phyloP scores from a whole-genome alignment of 2,888 invertebrate species.

The Protula sp. region DNA sequence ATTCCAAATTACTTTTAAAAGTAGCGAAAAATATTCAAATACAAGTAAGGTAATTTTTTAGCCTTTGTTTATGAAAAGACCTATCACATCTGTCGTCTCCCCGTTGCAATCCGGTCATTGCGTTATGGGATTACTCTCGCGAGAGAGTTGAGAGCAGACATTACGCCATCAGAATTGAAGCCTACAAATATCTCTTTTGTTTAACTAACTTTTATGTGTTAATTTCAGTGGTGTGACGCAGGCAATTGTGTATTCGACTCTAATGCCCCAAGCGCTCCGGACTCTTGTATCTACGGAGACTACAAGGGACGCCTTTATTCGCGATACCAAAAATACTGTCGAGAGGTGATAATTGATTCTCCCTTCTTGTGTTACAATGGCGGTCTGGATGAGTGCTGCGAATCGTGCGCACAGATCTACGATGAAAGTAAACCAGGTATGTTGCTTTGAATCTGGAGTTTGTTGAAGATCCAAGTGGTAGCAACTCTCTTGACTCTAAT shows the following conservation, averaged over 20 bases:
- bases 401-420: background rate
- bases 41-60: too few relatives aligned
- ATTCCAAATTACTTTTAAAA: too few relatives aligned
- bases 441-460: too few relatives aligned
- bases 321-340: background rate
- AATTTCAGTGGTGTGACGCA: conserved; percentile 29
- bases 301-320: background rate
- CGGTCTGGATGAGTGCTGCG: background rate
- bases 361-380: background rate
- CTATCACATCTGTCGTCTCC: background rate
- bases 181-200: too few relatives aligned
- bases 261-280: conserved; percentile 21
- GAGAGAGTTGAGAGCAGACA: too few relatives aligned
- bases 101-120: background rate
- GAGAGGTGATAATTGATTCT: background rate
- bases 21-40: too few relatives aligned
- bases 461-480: too few relatives aligned
- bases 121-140: too few relatives aligned
- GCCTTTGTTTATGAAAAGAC: too few relatives aligned
- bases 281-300: background rate
- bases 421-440: background rate
- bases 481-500: too few relatives aligned
- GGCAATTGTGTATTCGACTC: conserved; percentile 30
- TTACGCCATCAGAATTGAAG: too few relatives aligned
- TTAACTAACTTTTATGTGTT: too few relatives aligned